Base-by-base conservation (phyloP, 2,113 vertebrate species). In the Tichodroma muraria region DNA sequence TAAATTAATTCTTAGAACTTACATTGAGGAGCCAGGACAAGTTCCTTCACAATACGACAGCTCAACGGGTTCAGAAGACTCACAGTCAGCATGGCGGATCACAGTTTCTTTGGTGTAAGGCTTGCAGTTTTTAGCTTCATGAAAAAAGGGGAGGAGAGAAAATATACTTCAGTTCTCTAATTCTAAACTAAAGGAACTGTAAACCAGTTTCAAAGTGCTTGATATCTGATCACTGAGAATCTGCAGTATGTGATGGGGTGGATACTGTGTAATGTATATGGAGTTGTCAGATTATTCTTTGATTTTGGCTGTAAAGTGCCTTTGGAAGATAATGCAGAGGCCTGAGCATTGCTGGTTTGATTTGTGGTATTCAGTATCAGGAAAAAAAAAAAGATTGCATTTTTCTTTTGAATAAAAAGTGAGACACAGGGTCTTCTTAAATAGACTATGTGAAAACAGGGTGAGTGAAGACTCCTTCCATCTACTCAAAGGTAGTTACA, bases 1-100 rank as follows among this genome's bases (percentile, higher is more conserved):
- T 66, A 52, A 61, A 54, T 80, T 19, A 57, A 64, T 18, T 40
- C 47, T 78, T 86, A 37, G 45, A 68, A 98, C 99, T 98, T 96
- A 99, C 99, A 91, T 92, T 69, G 99, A 98, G 18, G 70, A 97
- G 54, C 98, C 98, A 1, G 91, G 97, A 88, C 99, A 99, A 49
- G 64, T 69, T 57, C 99, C 99, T 24, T 93, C 85, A 24, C 99
- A 99, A 52, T 97, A 99, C 2, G 98, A 92, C 69, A 99, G 4
- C 53, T 97, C 97, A 70, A 99, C 94, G 1, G 91, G 27, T 18
- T 85, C 40, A 16, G 75, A 9, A 47, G 98, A 98, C 31, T 59
- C 79, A 15, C 99, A 99, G 79, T 81, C 97, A 24, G 77, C 83
- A 1, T 97, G 64, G 17, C 31, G 71, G 35, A 99, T 94, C 69